A percentile compares a stretch with the other conserved stretches of the same genome.
These are phyloP conservation scores for Pycnomerus fuliginosus DNA, from an alignment of 2,888 invertebrate genomes.

Conservation along the genomic window DNA sequence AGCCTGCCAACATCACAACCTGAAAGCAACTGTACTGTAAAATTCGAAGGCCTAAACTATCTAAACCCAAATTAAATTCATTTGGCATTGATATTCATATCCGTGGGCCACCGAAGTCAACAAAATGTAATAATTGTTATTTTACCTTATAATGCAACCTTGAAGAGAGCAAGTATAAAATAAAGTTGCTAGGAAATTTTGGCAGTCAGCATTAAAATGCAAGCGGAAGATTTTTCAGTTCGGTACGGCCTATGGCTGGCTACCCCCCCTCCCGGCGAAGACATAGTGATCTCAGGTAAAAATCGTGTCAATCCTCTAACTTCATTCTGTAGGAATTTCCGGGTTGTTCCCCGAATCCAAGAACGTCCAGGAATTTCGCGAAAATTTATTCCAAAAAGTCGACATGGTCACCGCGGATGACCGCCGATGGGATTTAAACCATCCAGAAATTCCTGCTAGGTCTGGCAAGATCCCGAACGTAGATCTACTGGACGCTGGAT, in stretches of 20 bases:
- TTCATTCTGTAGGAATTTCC: constrained; percentile 50
- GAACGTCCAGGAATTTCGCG: constrained; percentile 65
- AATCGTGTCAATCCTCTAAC: constrained; percentile 41
- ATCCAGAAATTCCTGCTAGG: constrained; percentile 70
- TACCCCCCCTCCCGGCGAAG: constrained; percentile 52
- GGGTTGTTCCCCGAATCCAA: constrained; percentile 75
- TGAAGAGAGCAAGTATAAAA: neutral
- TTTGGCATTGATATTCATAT: neutral
- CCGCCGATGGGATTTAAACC: constrained; percentile 50
- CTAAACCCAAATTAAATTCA: constrained; percentile 1
- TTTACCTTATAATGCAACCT: neutral
- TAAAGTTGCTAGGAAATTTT: neutral
- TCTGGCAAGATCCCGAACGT: constrained; percentile 61
- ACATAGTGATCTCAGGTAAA: constrained; percentile 62
- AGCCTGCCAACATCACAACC: too few relatives aligned
- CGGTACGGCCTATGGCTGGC: neutral
- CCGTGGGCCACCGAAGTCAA: neutral
- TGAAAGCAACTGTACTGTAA: too few relatives aligned
- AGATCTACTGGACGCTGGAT: constrained; percentile 73
- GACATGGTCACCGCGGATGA: constrained; percentile 58
- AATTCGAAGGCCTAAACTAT: too few relatives aligned
- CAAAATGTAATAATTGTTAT: neutral
- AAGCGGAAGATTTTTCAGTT: too few relatives aligned
- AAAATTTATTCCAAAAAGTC: constrained; percentile 65
- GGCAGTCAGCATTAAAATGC: neutral